These are phyloP conservation scores for Heterodera filipjevi DNA, from an alignment of 2,888 invertebrate species.

Conservation along the genomic window DNA sequence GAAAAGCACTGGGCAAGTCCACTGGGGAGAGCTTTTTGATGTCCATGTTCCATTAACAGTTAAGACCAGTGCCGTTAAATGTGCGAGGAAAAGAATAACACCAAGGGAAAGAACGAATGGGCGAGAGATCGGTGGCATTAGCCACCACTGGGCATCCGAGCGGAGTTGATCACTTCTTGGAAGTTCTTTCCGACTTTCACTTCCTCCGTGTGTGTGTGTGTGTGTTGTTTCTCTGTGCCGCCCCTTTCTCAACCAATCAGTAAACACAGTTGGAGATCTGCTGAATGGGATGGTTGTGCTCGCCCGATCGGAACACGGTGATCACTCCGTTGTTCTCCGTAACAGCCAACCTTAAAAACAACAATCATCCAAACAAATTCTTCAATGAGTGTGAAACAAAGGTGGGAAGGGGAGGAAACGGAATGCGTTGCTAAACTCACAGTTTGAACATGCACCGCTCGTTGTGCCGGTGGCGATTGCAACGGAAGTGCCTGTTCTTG, in stretches of 20 bases:
- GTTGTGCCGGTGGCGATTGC: constrained; percentile 29
- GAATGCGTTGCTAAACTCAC: background rate
- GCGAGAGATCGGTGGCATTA: constrained; percentile 2
- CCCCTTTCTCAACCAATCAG: background rate
- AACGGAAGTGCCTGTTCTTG: constrained; percentile 28
- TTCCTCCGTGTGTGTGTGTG: background rate
- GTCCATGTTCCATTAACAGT: background rate
- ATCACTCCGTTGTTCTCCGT: constrained; percentile 26
- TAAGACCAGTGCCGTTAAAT: background rate
- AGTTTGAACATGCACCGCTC: constrained; percentile 30
- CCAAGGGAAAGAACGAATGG: background rate
- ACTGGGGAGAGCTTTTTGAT: background rate
- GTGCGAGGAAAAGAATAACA: background rate
- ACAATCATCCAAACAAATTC: background rate
- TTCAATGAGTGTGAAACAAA: background rate
- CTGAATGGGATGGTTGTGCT: constrained; percentile 28
- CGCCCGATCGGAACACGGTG: constrained; percentile 27
- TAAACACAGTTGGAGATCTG: constrained; percentile 31
- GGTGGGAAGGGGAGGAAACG: background rate
- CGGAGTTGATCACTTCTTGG: background rate
- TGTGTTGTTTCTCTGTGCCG: background rate
- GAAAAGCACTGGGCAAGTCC: too few relatives aligned
- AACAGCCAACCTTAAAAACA: constrained; percentile 26
- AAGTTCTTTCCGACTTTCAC: background rate
- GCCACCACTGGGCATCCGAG: background rate